A percentile compares a stretch with the other conserved stretches of the same genome.
Evolutionary conservation across 2,113 vertebrate species (phyloP).

Genomic region (Anhinga anhinga): DNA sequence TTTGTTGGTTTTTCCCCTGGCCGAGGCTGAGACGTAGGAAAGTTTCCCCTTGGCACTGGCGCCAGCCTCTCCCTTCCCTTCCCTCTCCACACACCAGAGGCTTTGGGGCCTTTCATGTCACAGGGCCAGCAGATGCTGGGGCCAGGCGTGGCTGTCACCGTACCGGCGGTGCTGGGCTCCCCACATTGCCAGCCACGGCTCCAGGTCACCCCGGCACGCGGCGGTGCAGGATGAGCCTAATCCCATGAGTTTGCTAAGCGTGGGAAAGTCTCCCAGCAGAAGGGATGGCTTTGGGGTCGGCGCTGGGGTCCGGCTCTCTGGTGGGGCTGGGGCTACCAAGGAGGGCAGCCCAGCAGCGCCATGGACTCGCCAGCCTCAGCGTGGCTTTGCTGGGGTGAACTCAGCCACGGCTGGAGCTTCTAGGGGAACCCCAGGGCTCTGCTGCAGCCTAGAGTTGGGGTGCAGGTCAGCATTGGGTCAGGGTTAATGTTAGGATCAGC

Average conservation of each 20-base stretch:
- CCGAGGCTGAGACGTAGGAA: not conserved
- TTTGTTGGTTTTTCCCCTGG: slow-evolving; percentile 62
- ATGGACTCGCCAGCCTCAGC: rapidly evolving
- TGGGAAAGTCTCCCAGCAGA: not conserved
- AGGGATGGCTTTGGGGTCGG: not conserved
- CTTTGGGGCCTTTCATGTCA: slow-evolving; percentile 36
- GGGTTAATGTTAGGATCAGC: not conserved
- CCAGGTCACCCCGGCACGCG: rapidly evolving
- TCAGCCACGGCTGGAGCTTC: not conserved
- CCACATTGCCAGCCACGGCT: rapidly evolving
- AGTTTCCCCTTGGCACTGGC: slow-evolving; percentile 49
- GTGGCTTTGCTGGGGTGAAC: not conserved
- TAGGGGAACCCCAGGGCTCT: too few species aligned
- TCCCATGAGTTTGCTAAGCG: not conserved
- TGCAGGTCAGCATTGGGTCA: not conserved
- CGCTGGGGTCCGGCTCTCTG: rapidly evolving
- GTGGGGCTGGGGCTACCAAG: not conserved
- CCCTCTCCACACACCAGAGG: not conserved
- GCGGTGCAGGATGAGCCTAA: not conserved
- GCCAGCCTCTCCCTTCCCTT: slow-evolving; percentile 8
- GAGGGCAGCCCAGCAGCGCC: not conserved
- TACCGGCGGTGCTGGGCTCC: not conserved
- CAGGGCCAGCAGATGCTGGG: not conserved
- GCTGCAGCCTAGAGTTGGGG: not conserved
- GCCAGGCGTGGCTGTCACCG: slow-evolving; percentile 14